Evolutionary conservation across 2,797 vertebrate species (phyloP), one percentile per base, ranked within the genome.

Genomic region (Acomys russatus): DNA sequence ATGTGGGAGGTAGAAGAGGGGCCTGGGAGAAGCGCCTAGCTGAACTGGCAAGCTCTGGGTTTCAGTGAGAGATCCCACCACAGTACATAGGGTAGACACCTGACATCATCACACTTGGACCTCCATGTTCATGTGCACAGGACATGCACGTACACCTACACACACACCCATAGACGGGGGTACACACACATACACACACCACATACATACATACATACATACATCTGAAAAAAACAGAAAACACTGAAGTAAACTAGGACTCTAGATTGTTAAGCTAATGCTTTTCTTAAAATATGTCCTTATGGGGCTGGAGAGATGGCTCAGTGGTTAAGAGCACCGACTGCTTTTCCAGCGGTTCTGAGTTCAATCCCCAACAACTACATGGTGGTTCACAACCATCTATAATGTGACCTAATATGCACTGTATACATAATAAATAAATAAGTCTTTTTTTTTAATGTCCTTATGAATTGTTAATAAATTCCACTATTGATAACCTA

Each of bases 401-500:
- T n/a, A n/a, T n/a, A n/a, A n/a, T n/a, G n/a, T n/a, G n/a, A n/a
- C n/a, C 44, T 44, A 44, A 44, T 44, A 44, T 44, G 44, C 44
- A 44, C 44, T 44, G 44, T 44, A 44, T 44, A 44, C 44, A 44
- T 44, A 44, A 44, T 44, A 44, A 44, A 44, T 44, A 44, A 44
- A 44, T 44, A 44, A 44, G 4, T 44, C 44, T 44, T 44, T 44
- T 44, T 44, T 44, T 44, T 44, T 3, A 44, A 33, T 76, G 66
- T 56, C 38, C 51, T 88, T 92, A 83, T 64, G 85, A 94, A 23
- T 6, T 90, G 56, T 49, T 56, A 90, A 71, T 44, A 89, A 91
- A 70, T 59, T 92, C 30, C 12, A 64, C 15, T 38, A 23, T 88
- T 88, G 83, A 92, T 51, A 95, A 92, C 63, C 79, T 88, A 92